These are phyloP conservation scores for Euplexia lucipara DNA, from an alignment of 2,888 invertebrate species.

Conservation along the genomic window DNA sequence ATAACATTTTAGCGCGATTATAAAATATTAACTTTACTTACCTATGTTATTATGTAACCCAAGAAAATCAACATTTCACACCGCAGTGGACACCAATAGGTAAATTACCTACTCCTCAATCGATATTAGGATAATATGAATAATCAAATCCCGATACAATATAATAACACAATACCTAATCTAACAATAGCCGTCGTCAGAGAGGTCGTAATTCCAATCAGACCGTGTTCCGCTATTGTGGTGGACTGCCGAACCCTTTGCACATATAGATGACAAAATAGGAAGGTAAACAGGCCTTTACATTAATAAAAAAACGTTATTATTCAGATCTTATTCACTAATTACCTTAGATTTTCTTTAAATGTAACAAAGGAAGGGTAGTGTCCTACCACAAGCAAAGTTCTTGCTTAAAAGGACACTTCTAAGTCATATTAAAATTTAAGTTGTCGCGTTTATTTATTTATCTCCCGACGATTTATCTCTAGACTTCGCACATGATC, in stretches of 20 bases:
- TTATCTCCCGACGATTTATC: too few species aligned
- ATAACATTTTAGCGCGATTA: too few species aligned
- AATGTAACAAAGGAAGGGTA: too few species aligned
- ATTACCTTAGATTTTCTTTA: too few species aligned
- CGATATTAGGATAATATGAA: conserved; percentile 28
- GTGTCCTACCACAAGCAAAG: too few species aligned
- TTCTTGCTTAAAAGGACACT: too few species aligned
- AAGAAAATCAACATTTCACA: conserved; percentile 10
- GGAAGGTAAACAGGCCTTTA: conserved; percentile 2
- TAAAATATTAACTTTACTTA: too few species aligned
- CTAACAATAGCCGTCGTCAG: conserved; percentile 31
- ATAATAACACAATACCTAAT: conserved; percentile 23
- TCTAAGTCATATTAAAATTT: too few species aligned
- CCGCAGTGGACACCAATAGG: neutral
- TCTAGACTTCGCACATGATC: too few species aligned
- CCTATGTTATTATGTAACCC: neutral
- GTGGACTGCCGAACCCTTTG: neutral
- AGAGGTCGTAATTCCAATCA: conserved; percentile 28
- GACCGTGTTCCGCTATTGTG: conserved; percentile 27
- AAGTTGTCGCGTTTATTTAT: too few species aligned
- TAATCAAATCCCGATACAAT: conserved; percentile 40
- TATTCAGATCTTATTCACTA: too few species aligned
- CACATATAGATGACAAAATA: conserved; percentile 9
- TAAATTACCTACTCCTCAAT: conserved; percentile 20
- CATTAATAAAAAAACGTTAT: too few species aligned